These are phyloP conservation scores for Pluvialis apricaria DNA, from an alignment of 2,113 vertebrate species.

Conservation along the genomic window DNA sequence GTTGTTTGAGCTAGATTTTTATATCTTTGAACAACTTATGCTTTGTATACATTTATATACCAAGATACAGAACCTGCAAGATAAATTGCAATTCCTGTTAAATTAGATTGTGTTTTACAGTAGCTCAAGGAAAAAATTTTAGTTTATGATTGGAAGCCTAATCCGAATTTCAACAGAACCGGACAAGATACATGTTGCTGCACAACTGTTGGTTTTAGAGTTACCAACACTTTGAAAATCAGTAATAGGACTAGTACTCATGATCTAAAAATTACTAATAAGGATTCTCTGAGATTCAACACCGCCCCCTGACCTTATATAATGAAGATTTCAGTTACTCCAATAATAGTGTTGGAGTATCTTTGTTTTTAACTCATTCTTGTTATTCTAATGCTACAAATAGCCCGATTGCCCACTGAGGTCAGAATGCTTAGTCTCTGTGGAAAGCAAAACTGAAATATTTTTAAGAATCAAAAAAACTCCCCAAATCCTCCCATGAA, in stretches of 20 bases:
- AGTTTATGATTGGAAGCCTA: not conserved
- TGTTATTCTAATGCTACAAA: not conserved
- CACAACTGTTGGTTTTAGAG: not conserved
- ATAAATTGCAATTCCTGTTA: not conserved
- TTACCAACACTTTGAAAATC: not conserved
- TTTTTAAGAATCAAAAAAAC: not conserved
- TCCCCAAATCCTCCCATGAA: fast-evolving
- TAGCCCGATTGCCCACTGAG: not conserved
- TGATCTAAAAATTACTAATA: not conserved
- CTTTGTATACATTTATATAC: not conserved
- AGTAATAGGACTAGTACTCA: not conserved
- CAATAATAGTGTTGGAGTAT: not conserved
- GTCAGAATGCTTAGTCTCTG: not conserved
- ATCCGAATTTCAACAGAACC: not conserved
- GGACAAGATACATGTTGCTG: not conserved
- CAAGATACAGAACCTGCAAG: not conserved
- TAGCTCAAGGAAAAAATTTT: not conserved
- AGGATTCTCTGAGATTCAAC: not conserved
- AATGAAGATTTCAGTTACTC: not conserved
- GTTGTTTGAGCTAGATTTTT: not conserved
- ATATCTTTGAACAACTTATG: not conserved
- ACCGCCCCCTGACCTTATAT: fast-evolving
- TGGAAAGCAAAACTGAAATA: not conserved
- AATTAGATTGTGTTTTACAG: not conserved
- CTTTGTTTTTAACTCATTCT: not conserved